Evolutionary conservation across 2,888 invertebrate genomes (phyloP).

Genomic region (Drosophila cognata): DNA sequence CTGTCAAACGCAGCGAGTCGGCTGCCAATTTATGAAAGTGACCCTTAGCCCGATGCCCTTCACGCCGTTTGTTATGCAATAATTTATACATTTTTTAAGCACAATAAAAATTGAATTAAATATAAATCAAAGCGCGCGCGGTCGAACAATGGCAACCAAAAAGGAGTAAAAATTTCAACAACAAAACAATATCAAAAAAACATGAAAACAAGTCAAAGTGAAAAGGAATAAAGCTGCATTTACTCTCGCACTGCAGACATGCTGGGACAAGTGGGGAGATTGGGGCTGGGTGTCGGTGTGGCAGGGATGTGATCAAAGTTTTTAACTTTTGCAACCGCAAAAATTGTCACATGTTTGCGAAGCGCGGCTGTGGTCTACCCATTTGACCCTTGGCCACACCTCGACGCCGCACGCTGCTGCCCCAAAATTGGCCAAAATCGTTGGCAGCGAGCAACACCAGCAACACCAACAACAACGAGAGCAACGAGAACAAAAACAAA

Average conservation of each 20-base stretch:
- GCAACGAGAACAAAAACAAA: constrained; percentile 14
- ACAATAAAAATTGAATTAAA: constrained; percentile 80
- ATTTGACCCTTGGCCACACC: constrained; percentile 43
- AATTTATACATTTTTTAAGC: constrained; percentile 78
- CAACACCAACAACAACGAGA: constrained; percentile 21
- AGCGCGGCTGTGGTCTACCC: constrained; percentile 30
- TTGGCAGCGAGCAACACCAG: constrained; percentile 41
- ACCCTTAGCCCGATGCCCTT: constrained; percentile 46
- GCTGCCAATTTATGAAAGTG: constrained; percentile 74
- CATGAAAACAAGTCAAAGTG: not conserved
- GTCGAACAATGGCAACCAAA: constrained; percentile 33
- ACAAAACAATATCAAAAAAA: constrained; percentile 3
- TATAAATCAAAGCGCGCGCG: constrained; percentile 71
- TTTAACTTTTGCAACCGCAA: constrained; percentile 72
- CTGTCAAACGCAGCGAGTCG: constrained; percentile 75
- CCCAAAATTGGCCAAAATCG: constrained; percentile 77
- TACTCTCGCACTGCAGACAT: constrained; percentile 25
- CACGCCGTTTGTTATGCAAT: constrained; percentile 62
- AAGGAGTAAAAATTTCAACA: constrained; percentile 27
- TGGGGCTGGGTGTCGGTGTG: not conserved
- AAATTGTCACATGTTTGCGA: constrained; percentile 75
- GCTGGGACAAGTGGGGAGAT: not conserved
- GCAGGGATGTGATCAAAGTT: constrained; percentile 49
- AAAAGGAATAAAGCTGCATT: constrained; percentile 7
- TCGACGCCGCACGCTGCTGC: constrained; percentile 36